phyloP scores from a whole-genome alignment of 2,888 invertebrate genomes.

The Calliphora vomitoria region DNA sequence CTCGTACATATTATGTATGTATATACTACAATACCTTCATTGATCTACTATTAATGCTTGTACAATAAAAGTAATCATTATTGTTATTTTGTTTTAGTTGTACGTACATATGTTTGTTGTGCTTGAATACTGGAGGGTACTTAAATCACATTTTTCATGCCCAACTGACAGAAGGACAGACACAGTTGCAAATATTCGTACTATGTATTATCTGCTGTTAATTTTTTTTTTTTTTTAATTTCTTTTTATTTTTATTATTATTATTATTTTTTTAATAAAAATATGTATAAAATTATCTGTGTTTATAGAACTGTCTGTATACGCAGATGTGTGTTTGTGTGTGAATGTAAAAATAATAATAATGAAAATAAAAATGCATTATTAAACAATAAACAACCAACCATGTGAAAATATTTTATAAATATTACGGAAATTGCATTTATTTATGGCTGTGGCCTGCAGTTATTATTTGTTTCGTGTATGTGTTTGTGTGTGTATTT shows the following conservation, averaged over 20 bases:
- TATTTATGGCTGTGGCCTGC: conserved; percentile 37
- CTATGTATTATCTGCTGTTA: conserved; percentile 26
- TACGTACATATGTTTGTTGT: neutral
- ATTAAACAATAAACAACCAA: neutral
- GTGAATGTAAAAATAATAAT: neutral
- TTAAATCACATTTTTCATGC: neutral
- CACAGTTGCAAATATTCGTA: conserved; percentile 6
- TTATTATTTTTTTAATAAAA: neutral
- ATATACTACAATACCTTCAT: neutral
- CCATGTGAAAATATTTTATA: conserved; percentile 31
- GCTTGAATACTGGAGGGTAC: neutral
- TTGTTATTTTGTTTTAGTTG: too few relatives aligned
- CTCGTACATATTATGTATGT: too few relatives aligned
- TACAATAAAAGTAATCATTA: neutral
- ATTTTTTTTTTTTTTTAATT: neutral
- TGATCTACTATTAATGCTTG: neutral
- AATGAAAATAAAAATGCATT: neutral
- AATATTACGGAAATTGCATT: conserved; percentile 60
- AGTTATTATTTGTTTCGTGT: neutral
- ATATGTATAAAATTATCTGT: conserved; percentile 37
- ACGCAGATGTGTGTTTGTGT: neutral
- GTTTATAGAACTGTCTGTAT: conserved; percentile 45
- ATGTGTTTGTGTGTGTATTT: neutral
- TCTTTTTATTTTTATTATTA: neutral
- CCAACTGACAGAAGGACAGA: conserved; percentile 16